A percentile compares a stretch with the other conserved stretches of the same genome.
These are phyloP conservation scores for Cryptus armator DNA, from an alignment of 2,888 invertebrate genomes.

Conservation along the genomic window DNA sequence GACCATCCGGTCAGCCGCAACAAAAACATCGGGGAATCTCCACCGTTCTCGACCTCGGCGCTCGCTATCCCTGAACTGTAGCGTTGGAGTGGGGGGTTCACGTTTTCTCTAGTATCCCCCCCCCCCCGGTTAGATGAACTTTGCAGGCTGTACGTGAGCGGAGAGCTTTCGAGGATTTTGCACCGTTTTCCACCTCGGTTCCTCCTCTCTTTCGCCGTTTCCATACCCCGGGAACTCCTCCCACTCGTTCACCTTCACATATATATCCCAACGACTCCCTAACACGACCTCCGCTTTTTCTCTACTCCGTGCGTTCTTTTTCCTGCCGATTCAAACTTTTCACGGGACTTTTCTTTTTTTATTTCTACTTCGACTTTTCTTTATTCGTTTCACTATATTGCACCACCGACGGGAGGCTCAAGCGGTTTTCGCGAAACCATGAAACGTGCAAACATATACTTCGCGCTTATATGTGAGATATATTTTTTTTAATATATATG, in stretches of 20 bases:
- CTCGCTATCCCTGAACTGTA: slow-evolving; percentile 14
- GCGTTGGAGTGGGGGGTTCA: background rate
- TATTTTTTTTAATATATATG: background rate
- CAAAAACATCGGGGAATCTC: slow-evolving; percentile 74
- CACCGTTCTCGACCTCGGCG: slow-evolving; percentile 66
- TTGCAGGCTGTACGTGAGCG: slow-evolving; percentile 76
- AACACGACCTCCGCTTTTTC: slow-evolving; percentile 29
- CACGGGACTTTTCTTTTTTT: slow-evolving; percentile 42
- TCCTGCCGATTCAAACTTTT: slow-evolving; percentile 47
- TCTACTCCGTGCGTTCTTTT: slow-evolving; percentile 23
- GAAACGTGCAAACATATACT: background rate
- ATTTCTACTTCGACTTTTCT: slow-evolving; percentile 3
- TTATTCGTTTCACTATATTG: slow-evolving; percentile 3
- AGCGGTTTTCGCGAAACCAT: background rate
- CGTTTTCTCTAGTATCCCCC: slow-evolving; percentile 22
- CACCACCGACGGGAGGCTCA: background rate
- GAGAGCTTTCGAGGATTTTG: slow-evolving; percentile 74
- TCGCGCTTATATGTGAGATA: background rate
- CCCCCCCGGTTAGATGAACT: slow-evolving; percentile 77
- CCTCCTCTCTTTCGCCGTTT: slow-evolving; percentile 25
- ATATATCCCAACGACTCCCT: slow-evolving; percentile 25
- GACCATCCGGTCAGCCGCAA: slow-evolving; percentile 70
- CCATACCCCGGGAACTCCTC: slow-evolving; percentile 16
- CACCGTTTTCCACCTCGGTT: slow-evolving; percentile 58
- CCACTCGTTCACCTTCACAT: slow-evolving; percentile 26